Evolutionary conservation across 1,140 invertebrate species (phyloP).

Genomic region (Bicyclus anynana): DNA sequence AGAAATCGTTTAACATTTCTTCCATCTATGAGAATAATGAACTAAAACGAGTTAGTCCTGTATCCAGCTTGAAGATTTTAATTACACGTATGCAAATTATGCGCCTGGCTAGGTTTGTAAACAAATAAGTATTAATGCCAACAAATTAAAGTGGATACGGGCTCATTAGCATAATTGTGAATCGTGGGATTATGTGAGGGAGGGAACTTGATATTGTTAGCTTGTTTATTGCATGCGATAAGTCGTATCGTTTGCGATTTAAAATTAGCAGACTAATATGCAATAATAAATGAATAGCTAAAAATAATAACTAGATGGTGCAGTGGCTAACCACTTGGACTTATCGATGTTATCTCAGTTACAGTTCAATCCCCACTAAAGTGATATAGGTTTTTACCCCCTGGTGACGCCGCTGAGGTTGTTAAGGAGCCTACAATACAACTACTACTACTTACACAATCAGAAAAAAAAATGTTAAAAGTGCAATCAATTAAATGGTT

Average conservation of each 20-base stretch:
- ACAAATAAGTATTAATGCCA: slow-evolving; percentile 22
- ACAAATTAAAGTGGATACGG: slow-evolving; percentile 17
- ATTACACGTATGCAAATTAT: slow-evolving; percentile 16
- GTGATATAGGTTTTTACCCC: too few species aligned
- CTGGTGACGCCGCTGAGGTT: too few species aligned
- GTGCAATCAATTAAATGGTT: too few species aligned
- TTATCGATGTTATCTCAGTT: too few species aligned
- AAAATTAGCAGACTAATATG: too few species aligned
- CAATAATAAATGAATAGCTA: too few species aligned
- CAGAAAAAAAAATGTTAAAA: too few species aligned
- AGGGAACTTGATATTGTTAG: slow-evolving; percentile 7
- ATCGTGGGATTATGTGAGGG: slow-evolving; percentile 10
- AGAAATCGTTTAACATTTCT: neutral
- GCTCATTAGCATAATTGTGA: slow-evolving; percentile 17
- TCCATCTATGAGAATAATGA: neutral
- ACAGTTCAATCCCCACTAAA: too few species aligned
- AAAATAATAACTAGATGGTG: too few species aligned
- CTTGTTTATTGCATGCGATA: slow-evolving; percentile 2
- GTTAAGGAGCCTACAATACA: too few species aligned
- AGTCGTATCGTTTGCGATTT: slow-evolving; percentile 1
- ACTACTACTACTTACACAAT: too few species aligned
- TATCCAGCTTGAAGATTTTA: slow-evolving; percentile 11
- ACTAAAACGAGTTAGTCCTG: slow-evolving; percentile 8
- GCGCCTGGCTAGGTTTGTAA: slow-evolving; percentile 14
- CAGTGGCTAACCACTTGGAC: too few species aligned